These are phyloP conservation scores for Rambutsinella grinnellia DNA, from an alignment of 2,888 invertebrate genomes.

Conservation along the genomic window DNA sequence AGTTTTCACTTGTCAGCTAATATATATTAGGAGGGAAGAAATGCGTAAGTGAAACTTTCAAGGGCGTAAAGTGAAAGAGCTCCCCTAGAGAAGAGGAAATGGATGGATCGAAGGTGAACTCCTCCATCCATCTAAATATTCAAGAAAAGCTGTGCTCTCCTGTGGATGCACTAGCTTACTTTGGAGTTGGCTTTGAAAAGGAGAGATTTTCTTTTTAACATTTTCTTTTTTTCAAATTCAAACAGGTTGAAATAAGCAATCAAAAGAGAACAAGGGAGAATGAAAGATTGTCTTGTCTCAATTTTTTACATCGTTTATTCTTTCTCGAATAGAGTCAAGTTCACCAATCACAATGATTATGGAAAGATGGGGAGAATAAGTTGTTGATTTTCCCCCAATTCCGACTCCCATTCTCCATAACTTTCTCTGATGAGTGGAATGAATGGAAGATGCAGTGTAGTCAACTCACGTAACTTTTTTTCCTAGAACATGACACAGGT, in stretches of 20 bases:
- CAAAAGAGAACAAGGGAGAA: slow-evolving; percentile 25
- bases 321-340: not conserved
- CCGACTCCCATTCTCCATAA: not conserved
- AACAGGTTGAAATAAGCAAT: slow-evolving; percentile 59
- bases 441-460: not conserved
- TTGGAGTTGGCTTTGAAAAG: no score
- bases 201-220: no score
- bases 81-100: not conserved
- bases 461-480: not conserved
- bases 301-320: not conserved
- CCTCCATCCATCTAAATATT: slow-evolving; percentile 11
- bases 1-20: slow-evolving; percentile 7
- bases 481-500: not conserved
- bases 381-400: not conserved
- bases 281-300: not conserved
- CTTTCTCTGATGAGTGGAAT: not conserved
- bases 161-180: no score
- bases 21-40: slow-evolving; percentile 3
- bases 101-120: slow-evolving; percentile 5
- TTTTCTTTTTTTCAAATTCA: not conserved
- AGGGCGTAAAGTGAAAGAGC: slow-evolving; percentile 38
- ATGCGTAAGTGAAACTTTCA: slow-evolving; percentile 25
- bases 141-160: no score
- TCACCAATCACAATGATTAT: not conserved
- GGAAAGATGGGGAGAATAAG: not conserved